Evolutionary conservation across 2,888 invertebrate genomes (phyloP).

Genomic region (Operophtera brumata): DNA sequence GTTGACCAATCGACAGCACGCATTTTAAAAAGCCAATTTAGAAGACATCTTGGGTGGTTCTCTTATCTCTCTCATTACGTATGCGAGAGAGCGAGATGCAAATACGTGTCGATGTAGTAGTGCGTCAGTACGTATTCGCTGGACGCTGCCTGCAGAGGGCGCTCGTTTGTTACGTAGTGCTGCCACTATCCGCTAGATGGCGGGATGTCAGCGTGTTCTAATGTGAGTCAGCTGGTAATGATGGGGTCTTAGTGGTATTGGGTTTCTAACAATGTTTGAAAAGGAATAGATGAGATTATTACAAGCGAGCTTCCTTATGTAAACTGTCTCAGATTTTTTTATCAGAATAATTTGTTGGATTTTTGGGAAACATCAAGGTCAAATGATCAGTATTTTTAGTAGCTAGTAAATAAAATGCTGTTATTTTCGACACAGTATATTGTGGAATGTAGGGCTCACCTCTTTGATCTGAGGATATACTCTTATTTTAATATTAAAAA

Average conservation of each 20-base stretch:
- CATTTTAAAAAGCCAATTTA: constrained; percentile 62
- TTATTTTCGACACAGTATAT: too few species aligned
- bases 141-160: constrained; percentile 56
- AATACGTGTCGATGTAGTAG: constrained; percentile 52
- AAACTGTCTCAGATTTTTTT: constrained; percentile 17
- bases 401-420: too few species aligned
- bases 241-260: constrained; percentile 44
- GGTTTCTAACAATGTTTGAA: constrained; percentile 30
- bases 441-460: too few species aligned
- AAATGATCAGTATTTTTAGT: too few species aligned
- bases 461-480: too few species aligned
- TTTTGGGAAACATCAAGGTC: not conserved
- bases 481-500: too few species aligned
- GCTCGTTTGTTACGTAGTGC: constrained; percentile 52
- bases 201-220: constrained; percentile 30
- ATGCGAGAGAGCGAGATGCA: constrained; percentile 55
- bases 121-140: constrained; percentile 39
- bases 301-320: constrained; percentile 22
- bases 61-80: constrained; percentile 58
- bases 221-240: constrained; percentile 51
- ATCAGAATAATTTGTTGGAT: not conserved
- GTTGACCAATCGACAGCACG: constrained; percentile 68
- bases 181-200: constrained; percentile 52
- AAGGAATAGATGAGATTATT: constrained; percentile 25
- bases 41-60: constrained; percentile 59